A percentile compares a stretch with the other conserved stretches of the same genome.
phyloP scores from a whole-genome alignment of 1,140 invertebrate species.

The Ctenoplectra terminalis region DNA sequence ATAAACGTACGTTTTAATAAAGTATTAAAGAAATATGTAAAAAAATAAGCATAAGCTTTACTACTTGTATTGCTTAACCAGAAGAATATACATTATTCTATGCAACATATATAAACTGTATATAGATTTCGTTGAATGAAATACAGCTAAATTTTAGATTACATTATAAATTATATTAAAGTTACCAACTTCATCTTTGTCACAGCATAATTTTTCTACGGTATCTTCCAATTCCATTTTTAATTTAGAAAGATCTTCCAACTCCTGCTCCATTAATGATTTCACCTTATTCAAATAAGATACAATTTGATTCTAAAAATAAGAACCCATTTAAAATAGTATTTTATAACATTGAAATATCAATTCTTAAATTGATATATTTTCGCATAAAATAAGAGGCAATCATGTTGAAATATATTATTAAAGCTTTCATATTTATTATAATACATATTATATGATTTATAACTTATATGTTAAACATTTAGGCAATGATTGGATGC shows the following conservation, averaged over 20 bases:
- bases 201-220: conserved; percentile 55
- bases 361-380: background rate
- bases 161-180: background rate
- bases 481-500: background rate
- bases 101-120: conserved; percentile 10
- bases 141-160: background rate
- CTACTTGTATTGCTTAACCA: background rate
- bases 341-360: background rate
- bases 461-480: background rate
- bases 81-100: background rate
- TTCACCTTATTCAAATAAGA: conserved; percentile 63
- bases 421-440: background rate
- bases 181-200: conserved; percentile 41
- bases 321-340: conserved; percentile 15
- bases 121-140: background rate
- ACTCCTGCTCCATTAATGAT: conserved; percentile 66
- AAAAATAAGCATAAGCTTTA: background rate
- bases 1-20: background rate
- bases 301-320: conserved; percentile 68
- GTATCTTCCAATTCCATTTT: conserved; percentile 66
- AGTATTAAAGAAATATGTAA: conserved; percentile 14
- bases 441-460: background rate
- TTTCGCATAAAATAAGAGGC: conserved; percentile 21
- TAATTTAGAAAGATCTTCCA: conserved; percentile 61
- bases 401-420: conserved; percentile 56